A percentile compares a stretch with the other conserved stretches of the same genome.
phyloP scores from a whole-genome alignment of 2,888 invertebrate species.

The Seira ritae region DNA sequence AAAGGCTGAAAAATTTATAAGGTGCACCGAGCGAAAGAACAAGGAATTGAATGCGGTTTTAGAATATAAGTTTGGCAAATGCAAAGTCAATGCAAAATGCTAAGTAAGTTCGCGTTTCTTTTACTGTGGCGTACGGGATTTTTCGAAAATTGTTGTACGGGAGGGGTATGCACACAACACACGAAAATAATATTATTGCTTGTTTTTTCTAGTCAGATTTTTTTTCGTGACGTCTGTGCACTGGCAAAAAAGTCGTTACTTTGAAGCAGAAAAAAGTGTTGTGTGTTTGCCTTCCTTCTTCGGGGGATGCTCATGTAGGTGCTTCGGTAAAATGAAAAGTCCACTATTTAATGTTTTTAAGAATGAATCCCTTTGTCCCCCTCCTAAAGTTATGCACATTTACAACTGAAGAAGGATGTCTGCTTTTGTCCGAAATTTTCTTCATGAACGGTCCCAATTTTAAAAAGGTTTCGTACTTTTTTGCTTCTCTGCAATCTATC shows the following conservation, averaged over 20 bases:
- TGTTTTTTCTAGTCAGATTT: background rate
- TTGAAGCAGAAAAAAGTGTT: slow-evolving; percentile 3
- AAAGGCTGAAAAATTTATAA: slow-evolving; percentile 14
- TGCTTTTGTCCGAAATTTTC: no score
- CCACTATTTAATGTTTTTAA: no score
- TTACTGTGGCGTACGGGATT: background rate
- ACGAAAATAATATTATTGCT: slow-evolving; percentile 17
- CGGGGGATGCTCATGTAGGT: no score
- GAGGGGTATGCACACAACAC: background rate
- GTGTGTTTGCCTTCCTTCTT: background rate
- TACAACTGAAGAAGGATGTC: no score
- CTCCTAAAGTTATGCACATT: no score
- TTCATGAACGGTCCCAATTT: no score
- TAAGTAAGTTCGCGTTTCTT: background rate
- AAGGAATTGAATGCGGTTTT: background rate
- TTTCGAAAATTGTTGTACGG: background rate
- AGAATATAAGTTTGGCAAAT: background rate
- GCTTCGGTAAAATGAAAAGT: no score
- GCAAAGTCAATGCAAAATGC: no score
- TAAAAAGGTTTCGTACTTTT: no score
- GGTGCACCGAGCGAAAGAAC: slow-evolving; percentile 7
- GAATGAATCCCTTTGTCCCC: no score
- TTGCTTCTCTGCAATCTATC: no score
- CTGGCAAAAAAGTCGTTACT: slow-evolving; percentile 19
- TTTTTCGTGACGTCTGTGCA: slow-evolving; percentile 5